A percentile compares a stretch with the other conserved stretches of the same genome.
Conservation (phyloP, 2,797 vertebrate species). For the Bovichtus diacanthus region DNA sequence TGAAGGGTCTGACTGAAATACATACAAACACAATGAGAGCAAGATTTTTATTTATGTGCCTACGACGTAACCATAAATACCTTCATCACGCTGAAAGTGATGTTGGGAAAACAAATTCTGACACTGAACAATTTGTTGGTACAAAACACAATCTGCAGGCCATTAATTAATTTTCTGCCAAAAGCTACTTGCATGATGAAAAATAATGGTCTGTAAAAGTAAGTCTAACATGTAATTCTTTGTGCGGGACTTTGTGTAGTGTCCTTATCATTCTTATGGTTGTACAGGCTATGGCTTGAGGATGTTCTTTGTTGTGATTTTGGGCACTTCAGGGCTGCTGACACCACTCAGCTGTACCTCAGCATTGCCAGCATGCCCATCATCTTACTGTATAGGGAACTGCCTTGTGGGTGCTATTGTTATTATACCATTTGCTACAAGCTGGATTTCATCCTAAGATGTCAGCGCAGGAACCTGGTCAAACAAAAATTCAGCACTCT, state of each 20-base stretch:
- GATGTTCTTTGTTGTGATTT: conserved; percentile 47
- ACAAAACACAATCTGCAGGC: not conserved
- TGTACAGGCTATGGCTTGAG: conserved; percentile 9
- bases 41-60: not conserved
- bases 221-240: not conserved
- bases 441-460: conserved; percentile 40
- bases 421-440: conserved; percentile 48
- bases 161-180: not conserved
- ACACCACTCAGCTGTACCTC: conserved; percentile 49
- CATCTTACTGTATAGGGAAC: conserved; percentile 31
- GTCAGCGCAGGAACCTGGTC: conserved; percentile 33
- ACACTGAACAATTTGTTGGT: not conserved
- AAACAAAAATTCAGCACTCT: conserved; percentile 38
- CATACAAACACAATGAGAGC: not conserved
- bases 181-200: not conserved
- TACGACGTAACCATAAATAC: not conserved
- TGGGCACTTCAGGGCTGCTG: conserved; percentile 37
- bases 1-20: not conserved
- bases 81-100: not conserved
- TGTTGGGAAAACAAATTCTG: not conserved
- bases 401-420: conserved; percentile 33
- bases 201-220: not conserved
- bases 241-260: not conserved
- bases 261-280: not conserved
- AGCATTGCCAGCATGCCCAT: conserved; percentile 20